phyloP scores from a whole-genome alignment of 2,888 invertebrate species.

The Hedya salicella region DNA sequence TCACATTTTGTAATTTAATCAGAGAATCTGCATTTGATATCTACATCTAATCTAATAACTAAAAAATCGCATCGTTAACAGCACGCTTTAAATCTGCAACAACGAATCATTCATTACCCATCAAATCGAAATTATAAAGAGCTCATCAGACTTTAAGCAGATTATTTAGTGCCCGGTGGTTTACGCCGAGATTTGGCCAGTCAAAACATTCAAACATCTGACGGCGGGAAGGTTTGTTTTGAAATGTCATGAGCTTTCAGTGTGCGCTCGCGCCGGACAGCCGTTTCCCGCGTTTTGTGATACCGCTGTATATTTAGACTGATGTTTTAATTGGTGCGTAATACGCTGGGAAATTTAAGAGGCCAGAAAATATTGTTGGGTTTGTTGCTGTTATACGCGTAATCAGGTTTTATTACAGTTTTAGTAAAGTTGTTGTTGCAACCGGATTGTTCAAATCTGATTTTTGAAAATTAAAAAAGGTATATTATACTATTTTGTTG shows the following conservation, averaged over 20 bases:
- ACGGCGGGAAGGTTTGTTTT: conserved; percentile 76
- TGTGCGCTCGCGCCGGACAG: conserved; percentile 67
- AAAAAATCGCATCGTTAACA: neutral
- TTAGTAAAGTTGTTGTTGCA: too few relatives aligned
- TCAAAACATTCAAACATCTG: conserved; percentile 78
- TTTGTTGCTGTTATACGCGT: neutral
- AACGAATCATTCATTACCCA: conserved; percentile 19
- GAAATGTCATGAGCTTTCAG: conserved; percentile 72
- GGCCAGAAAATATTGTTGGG: neutral
- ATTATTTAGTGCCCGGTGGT: conserved; percentile 56
- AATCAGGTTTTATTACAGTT: neutral
- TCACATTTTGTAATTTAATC: too few relatives aligned
- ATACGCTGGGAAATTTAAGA: conserved; percentile 22
- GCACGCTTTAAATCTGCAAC: neutral
- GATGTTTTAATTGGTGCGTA: conserved; percentile 40
- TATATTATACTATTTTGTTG: too few relatives aligned
- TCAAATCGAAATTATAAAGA: conserved; percentile 36
- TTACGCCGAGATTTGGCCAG: conserved; percentile 69
- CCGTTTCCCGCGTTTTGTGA: conserved; percentile 42
- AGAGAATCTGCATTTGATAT: too few relatives aligned
- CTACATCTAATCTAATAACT: too few relatives aligned
- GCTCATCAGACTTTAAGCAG: conserved; percentile 44
- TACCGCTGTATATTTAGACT: conserved; percentile 40
- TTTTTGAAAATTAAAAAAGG: too few relatives aligned
- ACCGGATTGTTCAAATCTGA: too few relatives aligned